phyloP scores from a whole-genome alignment of 2,888 invertebrate genomes.

The Eulithis prunata region DNA sequence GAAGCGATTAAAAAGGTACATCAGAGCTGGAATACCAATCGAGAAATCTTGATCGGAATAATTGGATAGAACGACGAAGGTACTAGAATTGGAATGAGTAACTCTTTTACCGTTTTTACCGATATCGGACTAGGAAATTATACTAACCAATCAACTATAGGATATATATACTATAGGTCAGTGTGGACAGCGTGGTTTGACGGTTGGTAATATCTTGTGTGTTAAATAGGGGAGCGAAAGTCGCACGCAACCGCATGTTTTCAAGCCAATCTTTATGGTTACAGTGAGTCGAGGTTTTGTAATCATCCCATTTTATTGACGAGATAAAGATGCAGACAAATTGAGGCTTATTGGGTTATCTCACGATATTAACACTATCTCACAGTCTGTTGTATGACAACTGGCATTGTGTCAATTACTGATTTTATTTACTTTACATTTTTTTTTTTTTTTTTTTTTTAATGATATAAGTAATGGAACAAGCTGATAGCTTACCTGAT shows the following conservation, averaged over 20 bases:
- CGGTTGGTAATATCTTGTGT: too few species aligned
- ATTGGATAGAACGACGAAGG: constrained; percentile 5
- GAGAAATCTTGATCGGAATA: constrained; percentile 3
- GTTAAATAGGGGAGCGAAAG: background rate
- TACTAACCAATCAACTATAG: too few species aligned
- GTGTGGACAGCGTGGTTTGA: too few species aligned
- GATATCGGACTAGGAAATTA: too few species aligned
- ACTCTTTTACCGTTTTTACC: background rate
- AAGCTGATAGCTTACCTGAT: too few species aligned
- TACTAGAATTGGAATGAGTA: background rate
- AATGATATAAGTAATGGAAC: too few species aligned
- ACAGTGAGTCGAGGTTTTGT: constrained; percentile 14
- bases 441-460: background rate
- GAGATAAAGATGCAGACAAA: constrained; percentile 32
- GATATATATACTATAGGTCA: too few species aligned
- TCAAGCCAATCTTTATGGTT: constrained; percentile 1
- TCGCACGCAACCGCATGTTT: background rate
- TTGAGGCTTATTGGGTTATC: constrained; percentile 30
- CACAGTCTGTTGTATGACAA: constrained; percentile 15
- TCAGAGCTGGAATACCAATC: constrained; percentile 1
- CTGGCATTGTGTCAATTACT: background rate
- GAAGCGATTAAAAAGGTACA: constrained; percentile 5
- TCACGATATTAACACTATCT: constrained; percentile 24
- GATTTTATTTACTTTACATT: background rate
- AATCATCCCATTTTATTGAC: constrained; percentile 36